Evolutionary conservation across 2,888 invertebrate species (phyloP), one percentile per base, ranked within the genome.

Genomic region (Drosophila helvetica): DNA sequence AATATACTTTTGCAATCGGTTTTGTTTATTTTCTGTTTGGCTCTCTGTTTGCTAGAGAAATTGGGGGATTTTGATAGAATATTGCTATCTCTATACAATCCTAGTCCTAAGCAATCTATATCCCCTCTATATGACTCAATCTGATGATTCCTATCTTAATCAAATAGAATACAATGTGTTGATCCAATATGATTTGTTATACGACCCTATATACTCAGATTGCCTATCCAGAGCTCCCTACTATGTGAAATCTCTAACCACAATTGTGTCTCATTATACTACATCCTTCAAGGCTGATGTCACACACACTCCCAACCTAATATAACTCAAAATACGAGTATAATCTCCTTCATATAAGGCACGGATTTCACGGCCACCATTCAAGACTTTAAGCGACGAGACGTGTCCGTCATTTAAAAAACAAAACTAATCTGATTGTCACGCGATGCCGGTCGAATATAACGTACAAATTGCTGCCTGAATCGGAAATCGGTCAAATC

Each of bases 21-120:
- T 68, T 66, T 67, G 66, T 67, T 67, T 67, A 27, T 67, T 65
- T 55, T 61, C 15, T 30, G 2, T 27, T 27, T 7, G 30, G 12
- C 15, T 47, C 17, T 15, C 27, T 43, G 64, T 15, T 25, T 25
- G 15, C 19, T 10, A 15, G 25, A 38, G n/a, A 25, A n/a, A 18
- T 22, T 3, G 22, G n/a, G 38, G 52, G 27, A 47, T 47, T 52
- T 22, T 53, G 38, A 66, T 66, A 52, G 38, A 48, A 48, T 3
- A 4, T 42, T 18, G 8, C n/a, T 19, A 18, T 45, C 17, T 27
- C 38, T 64, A 19, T n/a, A 25, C 12, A 9, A 6, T 4, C 4
- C 30, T 3, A 12, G 12, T 33, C 12, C 33, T 12, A 1, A 38
- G 15, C 15, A 38, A 38, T 38, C 38, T 38, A 1, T 38, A 38